Evolutionary conservation across 2,113 vertebrate genomes (phyloP).

Genomic region (Cinclus mexicanus): DNA sequence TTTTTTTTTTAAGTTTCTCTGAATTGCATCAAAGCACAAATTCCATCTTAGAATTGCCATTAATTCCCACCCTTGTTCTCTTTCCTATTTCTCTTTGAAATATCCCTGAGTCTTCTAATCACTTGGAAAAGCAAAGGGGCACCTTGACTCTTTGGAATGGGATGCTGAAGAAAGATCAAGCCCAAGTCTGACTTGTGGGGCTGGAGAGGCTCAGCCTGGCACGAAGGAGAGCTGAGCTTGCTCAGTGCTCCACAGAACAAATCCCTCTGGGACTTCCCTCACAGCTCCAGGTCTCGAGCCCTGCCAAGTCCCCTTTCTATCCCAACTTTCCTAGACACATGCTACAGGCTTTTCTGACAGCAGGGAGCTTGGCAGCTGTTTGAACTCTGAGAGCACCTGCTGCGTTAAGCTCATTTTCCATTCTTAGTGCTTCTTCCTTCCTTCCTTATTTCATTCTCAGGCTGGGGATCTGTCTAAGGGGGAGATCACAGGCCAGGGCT

Average conservation of each 20-base stretch:
- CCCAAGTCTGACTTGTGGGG: neutral
- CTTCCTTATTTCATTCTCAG: slow-evolving; percentile 4
- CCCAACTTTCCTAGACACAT: neutral
- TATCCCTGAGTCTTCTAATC: neutral
- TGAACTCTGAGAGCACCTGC: slow-evolving; percentile 54
- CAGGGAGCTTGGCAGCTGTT: slow-evolving; percentile 45
- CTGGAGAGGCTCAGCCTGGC: neutral
- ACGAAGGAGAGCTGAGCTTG: neutral
- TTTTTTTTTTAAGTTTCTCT: neutral
- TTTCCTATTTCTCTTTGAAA: neutral
- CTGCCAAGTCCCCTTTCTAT: slow-evolving; percentile 22
- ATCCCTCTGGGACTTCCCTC: neutral
- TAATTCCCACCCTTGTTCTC: neutral
- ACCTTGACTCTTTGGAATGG: neutral
- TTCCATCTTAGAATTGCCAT: neutral
- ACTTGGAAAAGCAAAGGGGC: neutral
- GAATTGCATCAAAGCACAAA: neutral
- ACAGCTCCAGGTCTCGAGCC: neutral
- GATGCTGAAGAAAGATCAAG: neutral
- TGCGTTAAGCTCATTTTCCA: slow-evolving; percentile 56
- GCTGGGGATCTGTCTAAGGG: neutral
- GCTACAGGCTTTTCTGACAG: slow-evolving; percentile 48
- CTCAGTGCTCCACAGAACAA: neutral
- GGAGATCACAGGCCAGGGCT: slow-evolving; percentile 25
- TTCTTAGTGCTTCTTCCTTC: slow-evolving; percentile 38